Evolutionary conservation across 2,888 invertebrate species (phyloP), one percentile per base, ranked within the genome.

Genomic region (Nipponacmea schrenckii): DNA sequence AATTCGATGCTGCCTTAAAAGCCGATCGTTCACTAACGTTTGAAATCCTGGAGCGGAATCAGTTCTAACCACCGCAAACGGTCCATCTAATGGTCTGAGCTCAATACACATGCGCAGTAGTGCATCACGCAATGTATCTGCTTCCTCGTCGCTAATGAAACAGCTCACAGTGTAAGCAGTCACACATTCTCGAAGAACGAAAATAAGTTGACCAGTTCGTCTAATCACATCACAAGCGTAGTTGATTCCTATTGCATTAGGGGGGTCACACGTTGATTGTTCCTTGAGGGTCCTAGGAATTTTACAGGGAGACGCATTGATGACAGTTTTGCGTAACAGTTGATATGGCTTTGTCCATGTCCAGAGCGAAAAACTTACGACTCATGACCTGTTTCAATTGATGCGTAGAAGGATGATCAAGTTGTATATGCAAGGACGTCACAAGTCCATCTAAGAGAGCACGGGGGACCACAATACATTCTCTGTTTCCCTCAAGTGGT

Each of bases 21-120:
- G 20, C n/a, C 71, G 44, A 15, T 62, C 27, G 31, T 31, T 31
- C 24, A n/a, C 24, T 20, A 50, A 20, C 20, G n/a, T 20, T 20
- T 17, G 17, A 20, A 50, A 50, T 8, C n/a, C 77, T 15, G 79
- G 75, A 7, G 80, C 81, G 26, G 76, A 74, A 67, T 81, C 79
- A 15, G 74, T 74, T 20, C 78, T 74, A 14, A 79, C 77, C 20
- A 24, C 24, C 2, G 80, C 77, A 31, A 31, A 31, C 31, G 31
- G 31, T 4, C 31, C 31, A 8, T 79, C 78, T 3, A 79, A 14
- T 10, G 79, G 79, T 39, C 65, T 67, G n/a, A 77, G 12, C 64
- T 72, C 71, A 14, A 73, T n/a, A 65, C 73, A 72, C 27, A 77
- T 66, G 17, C 50, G 56, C 48, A 74, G 48, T 2, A 79, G 45